These are phyloP conservation scores for Panagrolaimus sp. DNA, from an alignment of 1,140 invertebrate species.

Conservation along the genomic window DNA sequence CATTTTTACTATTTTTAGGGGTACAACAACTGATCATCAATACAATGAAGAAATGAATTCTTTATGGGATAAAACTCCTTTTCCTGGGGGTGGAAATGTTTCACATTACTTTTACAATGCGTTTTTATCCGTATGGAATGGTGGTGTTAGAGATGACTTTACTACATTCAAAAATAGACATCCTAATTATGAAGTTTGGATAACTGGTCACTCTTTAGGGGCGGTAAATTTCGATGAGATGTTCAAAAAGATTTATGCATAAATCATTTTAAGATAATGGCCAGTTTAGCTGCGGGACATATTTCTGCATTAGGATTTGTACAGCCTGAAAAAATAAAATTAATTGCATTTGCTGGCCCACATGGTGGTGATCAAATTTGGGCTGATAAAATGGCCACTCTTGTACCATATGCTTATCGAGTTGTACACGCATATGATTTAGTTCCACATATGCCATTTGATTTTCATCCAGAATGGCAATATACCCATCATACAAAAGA, in stretches of 20 bases:
- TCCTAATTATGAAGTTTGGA: conserved; percentile 1
- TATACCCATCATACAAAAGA: background rate
- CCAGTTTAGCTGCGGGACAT: background rate
- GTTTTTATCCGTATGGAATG: conserved; percentile 6
- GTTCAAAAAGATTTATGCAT: too few relatives aligned
- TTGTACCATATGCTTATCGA: conserved; percentile 2
- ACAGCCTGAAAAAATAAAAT: background rate
- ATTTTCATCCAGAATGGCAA: background rate
- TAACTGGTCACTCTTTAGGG: background rate
- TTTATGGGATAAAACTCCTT: background rate
- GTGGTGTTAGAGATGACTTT: background rate
- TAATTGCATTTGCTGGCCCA: background rate
- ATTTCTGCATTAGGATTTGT: background rate
- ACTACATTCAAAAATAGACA: background rate
- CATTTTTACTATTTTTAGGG: background rate
- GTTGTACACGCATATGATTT: background rate
- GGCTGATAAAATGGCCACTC: background rate
- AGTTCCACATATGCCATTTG: background rate
- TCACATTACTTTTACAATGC: background rate
- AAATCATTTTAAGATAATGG: background rate
- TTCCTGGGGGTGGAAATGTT: background rate
- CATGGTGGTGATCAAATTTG: background rate
- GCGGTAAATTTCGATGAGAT: background rate
- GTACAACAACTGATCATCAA: background rate
- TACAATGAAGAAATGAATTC: background rate